Evolutionary conservation across 2,113 vertebrate species (phyloP).

Genomic region (Lagenorhynchus albirostris): DNA sequence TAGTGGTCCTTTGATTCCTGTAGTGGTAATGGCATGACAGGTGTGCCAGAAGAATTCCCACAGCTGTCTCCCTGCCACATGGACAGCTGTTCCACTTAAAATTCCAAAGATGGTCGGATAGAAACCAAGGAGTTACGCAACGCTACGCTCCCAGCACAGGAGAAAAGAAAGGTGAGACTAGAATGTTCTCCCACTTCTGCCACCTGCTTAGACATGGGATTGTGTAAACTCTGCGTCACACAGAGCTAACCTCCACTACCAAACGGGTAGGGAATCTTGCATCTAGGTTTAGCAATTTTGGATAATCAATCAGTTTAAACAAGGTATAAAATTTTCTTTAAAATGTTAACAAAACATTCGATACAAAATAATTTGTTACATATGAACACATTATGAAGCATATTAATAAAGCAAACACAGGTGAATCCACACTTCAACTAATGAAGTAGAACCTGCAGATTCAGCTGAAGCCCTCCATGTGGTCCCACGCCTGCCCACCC

Average conservation of each 20-base stretch:
- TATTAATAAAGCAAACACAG: background rate
- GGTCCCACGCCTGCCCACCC: background rate
- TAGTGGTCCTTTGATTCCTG: background rate
- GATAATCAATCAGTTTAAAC: background rate
- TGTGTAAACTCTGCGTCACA: background rate
- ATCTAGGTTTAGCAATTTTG: background rate
- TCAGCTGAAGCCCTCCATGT: background rate
- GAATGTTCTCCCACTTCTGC: background rate
- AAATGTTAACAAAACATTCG: background rate
- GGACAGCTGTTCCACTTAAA: background rate
- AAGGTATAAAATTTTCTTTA: background rate
- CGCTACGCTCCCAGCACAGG: accelerated
- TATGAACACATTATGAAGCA: background rate
- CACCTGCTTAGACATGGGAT: background rate
- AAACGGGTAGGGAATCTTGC: too few relatives aligned
- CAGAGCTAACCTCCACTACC: background rate
- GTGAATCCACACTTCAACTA: background rate
- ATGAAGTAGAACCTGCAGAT: background rate
- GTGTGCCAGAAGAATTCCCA: background rate
- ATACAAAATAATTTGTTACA: background rate
- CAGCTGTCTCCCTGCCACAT: background rate
- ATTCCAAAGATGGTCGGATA: background rate
- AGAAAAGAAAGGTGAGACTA: background rate
- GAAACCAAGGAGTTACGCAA: background rate
- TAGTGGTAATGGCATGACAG: background rate